A percentile compares a stretch with the other conserved stretches of the same genome.
Conservation (phyloP, 1,140 invertebrate genomes). For the Thalassaphorura encarpata region DNA sequence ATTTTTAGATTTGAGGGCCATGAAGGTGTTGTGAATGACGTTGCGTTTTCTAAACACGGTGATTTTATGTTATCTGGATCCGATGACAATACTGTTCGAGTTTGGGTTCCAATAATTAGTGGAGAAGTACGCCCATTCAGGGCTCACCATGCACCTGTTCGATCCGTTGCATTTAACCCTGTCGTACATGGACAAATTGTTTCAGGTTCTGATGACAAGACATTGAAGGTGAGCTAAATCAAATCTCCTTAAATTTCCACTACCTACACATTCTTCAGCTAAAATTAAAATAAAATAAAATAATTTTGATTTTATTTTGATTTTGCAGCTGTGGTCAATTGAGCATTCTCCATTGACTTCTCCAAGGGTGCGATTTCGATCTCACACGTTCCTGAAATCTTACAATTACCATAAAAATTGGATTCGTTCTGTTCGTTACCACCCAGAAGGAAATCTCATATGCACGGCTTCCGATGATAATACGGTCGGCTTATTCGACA, state of each 20-base stretch:
- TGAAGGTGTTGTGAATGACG: conserved; percentile 14
- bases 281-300: no score
- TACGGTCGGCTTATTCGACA: conserved; percentile 18
- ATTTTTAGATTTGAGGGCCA: conserved; percentile 25
- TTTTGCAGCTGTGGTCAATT: background rate
- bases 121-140: conserved; percentile 14
- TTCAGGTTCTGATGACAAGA: conserved; percentile 22
- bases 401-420: conserved; percentile 22
- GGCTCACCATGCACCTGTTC: conserved; percentile 14
- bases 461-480: conserved; percentile 23
- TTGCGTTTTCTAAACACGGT: conserved; percentile 11
- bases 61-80: conserved; percentile 21
- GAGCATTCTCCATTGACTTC: background rate
- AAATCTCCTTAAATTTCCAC: background rate
- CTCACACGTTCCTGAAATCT: conserved; percentile 10
- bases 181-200: background rate
- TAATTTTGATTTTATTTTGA: background rate
- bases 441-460: conserved; percentile 12
- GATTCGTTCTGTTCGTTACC: conserved; percentile 26
- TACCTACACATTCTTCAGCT: no score
- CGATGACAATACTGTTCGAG: conserved; percentile 11
- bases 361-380: background rate
- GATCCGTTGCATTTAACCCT: conserved; percentile 18
- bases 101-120: conserved; percentile 24
- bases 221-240: conserved; percentile 16